Base-by-base conservation (phyloP, 2,888 invertebrate genomes). In the Drosophila rellima region DNA sequence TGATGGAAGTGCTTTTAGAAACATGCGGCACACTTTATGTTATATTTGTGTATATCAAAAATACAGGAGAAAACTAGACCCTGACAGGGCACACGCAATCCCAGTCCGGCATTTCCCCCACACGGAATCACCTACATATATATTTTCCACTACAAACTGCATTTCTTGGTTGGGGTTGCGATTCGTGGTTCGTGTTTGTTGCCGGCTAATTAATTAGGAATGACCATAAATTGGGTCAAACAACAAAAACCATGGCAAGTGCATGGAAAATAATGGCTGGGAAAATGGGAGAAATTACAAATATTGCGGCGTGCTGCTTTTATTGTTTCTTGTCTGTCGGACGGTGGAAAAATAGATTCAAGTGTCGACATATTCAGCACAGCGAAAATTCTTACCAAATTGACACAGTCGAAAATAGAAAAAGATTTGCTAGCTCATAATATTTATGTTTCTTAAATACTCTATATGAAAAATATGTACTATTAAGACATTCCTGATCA, bases 171-270 rank as follows among this genome's bases (percentile, higher is more conserved):
- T 50, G 60, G 67, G 75, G 71, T 40, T 35, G 48, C 63, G 52
- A 63, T 61, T 66, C 61, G 20, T 44, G 37, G 54, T 45, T 37
- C 37, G 48, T 66, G 64, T 60, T 54, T 60, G 55, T 72, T 71
- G 77, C 66, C 80, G 71, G 75, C 75, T 86, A 84, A 88, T 84
- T 84, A 84, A 88, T 84, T 86, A 84, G 70, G 70, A 72, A 64
- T 70, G 59, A 55, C 63, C 61, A 59, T 63, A 78, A 83, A 88
- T 73, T 80, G 65, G 83, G 88, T 88, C 86, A 88, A 70, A 60
- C 61, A 56, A 62, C 56, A 56, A 42, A 52, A 54, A 40, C 40
- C 60, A 55, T 20, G 56, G 69, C 79, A 80, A 88, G 87, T 88
- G 89, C 82, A 84, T 68, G 67, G 17, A 37, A 62, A 52, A 60